Evolutionary conservation across 2,113 vertebrate species (phyloP).

Genomic region (Labrus mixtus): DNA sequence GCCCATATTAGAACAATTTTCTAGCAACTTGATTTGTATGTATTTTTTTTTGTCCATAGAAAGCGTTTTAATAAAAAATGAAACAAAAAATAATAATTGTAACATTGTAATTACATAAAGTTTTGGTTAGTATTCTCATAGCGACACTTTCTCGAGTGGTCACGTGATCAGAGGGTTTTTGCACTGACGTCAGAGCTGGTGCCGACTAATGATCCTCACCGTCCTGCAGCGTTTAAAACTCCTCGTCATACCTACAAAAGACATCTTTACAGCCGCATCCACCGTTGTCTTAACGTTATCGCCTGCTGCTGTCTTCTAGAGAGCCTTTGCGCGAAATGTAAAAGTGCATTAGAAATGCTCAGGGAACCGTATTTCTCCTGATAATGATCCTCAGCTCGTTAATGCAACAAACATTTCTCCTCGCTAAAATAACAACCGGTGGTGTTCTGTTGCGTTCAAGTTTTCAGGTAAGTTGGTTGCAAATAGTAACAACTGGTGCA

Average conservation of each 20-base stretch:
- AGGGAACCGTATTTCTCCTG: not conserved
- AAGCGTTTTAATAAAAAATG: too few relatives aligned
- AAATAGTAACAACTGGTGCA: not conserved
- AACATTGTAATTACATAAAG: not conserved
- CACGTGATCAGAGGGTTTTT: conserved; percentile 59
- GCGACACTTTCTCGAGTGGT: not conserved
- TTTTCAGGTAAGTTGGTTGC: conserved; percentile 45
- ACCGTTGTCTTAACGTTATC: not conserved
- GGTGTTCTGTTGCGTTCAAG: conserved; percentile 5
- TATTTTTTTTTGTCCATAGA: too few relatives aligned
- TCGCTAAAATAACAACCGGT: conserved; percentile 13
- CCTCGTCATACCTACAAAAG: not conserved
- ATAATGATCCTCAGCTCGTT: not conserved
- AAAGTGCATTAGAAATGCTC: not conserved
- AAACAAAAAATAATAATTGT: too few relatives aligned
- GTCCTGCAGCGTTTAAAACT: not conserved
- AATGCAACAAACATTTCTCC: conserved; percentile 50
- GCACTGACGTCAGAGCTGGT: conserved; percentile 63
- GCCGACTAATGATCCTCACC: conserved; percentile 29
- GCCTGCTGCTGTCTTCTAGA: not conserved
- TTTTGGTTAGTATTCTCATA: not conserved
- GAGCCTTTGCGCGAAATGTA: not conserved
- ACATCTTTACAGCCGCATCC: not conserved
- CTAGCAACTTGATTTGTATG: too few relatives aligned
- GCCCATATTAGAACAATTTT: too few relatives aligned